phyloP scores from a whole-genome alignment of 2,113 vertebrate species.

The Lasiurus borealis region DNA sequence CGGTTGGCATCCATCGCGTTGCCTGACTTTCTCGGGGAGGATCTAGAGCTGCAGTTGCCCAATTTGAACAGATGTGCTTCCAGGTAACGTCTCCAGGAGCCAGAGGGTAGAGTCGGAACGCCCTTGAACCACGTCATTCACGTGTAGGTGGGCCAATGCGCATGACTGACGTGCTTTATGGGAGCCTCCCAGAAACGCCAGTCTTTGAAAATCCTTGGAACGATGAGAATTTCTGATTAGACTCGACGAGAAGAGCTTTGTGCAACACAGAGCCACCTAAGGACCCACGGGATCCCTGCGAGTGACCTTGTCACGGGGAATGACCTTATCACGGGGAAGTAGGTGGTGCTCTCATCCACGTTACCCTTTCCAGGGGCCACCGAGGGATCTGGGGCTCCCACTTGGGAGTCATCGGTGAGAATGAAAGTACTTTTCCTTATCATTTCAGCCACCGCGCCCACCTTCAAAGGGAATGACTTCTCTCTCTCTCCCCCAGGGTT shows the following conservation, averaged over 20 bases:
- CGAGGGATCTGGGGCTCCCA: neutral
- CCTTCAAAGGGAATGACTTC: neutral
- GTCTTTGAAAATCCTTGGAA: neutral
- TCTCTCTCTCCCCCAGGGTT: neutral
- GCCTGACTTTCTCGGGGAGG: neutral
- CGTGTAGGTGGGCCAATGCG: neutral
- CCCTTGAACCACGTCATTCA: neutral
- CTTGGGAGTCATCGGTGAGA: neutral
- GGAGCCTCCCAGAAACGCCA: neutral
- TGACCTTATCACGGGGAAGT: neutral
- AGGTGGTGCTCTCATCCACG: neutral
- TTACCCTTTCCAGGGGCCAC: neutral
- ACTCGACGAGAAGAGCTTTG: neutral
- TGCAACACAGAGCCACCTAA: neutral
- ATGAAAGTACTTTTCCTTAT: slow-evolving; percentile 11
- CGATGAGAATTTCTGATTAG: neutral
- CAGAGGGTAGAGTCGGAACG: neutral
- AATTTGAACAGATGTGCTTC: neutral
- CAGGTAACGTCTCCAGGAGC: neutral
- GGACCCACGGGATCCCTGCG: too few species aligned
- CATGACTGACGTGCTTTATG: neutral
- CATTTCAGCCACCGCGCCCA: neutral
- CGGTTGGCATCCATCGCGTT: neutral
- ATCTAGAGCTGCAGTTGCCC: neutral
- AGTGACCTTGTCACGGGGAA: neutral